Conservation (phyloP, 2,113 vertebrate species). For the Alectura lathami region DNA sequence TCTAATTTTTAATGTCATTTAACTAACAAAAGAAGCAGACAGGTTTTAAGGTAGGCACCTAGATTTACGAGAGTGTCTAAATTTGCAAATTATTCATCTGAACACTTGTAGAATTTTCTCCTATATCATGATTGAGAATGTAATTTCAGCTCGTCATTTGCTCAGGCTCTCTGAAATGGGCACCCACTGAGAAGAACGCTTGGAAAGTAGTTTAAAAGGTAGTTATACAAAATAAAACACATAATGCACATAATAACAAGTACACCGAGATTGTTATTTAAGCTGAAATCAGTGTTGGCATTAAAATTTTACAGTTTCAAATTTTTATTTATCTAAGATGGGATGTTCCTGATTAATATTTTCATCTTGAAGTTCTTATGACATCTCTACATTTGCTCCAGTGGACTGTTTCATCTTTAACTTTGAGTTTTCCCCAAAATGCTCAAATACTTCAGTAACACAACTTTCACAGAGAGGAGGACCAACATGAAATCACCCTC, state of each 20-base stretch:
- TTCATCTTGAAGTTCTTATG: neutral
- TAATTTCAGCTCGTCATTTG: neutral
- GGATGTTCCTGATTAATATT: neutral
- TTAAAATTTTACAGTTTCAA: neutral
- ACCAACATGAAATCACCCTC: neutral
- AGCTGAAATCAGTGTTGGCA: neutral
- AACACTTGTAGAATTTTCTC: neutral
- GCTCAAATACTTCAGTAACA: neutral
- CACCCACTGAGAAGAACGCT: neutral
- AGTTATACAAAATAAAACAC: neutral
- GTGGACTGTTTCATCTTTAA: neutral
- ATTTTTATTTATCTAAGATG: neutral
- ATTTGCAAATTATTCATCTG: neutral
- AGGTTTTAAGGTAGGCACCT: neutral
- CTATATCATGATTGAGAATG: neutral
- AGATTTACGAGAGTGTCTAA: neutral
- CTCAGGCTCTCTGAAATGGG: neutral
- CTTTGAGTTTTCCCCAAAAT: neutral
- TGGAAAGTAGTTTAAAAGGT: conserved; percentile 5
- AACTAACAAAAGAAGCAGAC: neutral
- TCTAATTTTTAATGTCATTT: neutral
- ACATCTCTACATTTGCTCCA: neutral
- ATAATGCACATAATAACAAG: neutral
- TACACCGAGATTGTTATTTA: neutral
- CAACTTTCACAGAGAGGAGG: neutral